Base-by-base conservation (phyloP, 1,140 invertebrate species). In the Coboldia fuscipes region DNA sequence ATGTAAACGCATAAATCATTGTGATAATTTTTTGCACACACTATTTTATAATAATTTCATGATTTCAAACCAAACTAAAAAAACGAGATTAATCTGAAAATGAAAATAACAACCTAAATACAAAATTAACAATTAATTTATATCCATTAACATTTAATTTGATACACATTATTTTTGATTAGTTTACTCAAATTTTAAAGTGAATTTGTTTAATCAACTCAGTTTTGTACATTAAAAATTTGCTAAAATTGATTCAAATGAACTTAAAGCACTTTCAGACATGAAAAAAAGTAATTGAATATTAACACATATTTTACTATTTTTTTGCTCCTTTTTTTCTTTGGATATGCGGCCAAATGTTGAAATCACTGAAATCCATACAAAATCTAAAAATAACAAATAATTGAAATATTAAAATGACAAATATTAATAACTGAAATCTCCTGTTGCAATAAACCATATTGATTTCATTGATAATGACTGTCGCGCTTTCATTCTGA, bases 1-100 rank as follows among this genome's bases (percentile, higher is more conserved):
- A 61, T 71, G 77, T 66, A n/a, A n/a, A n/a, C 46, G 30, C 33
- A 2, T 26, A 18, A 16, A 17, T 29, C 21, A 32, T 20, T 22
- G n/a, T n/a, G n/a, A n/a, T n/a, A n/a, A n/a, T n/a, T n/a, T n/a
- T n/a, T n/a, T n/a, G n/a, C n/a, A n/a, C n/a, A n/a, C n/a, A n/a
- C n/a, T 22, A 19, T 34, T 18, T 22, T 33, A 30, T 30, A 27
- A 27, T 14, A 3, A 4, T 5, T 27, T 27, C 3, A 4, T 10
- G 4, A n/a, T 27, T 27, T 27, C 4, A n/a, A 5, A 27, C 24
- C 12, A 27, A 4, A 27, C 22, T n/a, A 10, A 27, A 27, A 4
- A 27, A 10, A 27, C 24, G 24, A 10, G 14, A 27, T 14, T 27
- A 27, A 27, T 27, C 10, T 27, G 14, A 23, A 7, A 23, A 27